phyloP scores from a whole-genome alignment of 2,113 vertebrate genomes.

The Oxygymnocypris stewartii region DNA sequence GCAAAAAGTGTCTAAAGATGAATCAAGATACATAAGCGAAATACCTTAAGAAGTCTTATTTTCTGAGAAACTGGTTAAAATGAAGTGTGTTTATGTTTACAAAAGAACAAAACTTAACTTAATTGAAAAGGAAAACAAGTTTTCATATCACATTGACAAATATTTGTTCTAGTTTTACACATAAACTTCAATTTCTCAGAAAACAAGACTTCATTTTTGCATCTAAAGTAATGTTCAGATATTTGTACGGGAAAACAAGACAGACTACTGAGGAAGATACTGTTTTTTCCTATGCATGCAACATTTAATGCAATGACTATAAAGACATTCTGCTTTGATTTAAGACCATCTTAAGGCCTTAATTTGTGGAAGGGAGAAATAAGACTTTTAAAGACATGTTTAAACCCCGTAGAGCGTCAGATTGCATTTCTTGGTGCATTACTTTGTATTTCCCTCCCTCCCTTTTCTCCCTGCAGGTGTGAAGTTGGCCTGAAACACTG shows the following conservation, averaged over 20 bases:
- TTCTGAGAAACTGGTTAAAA: not conserved
- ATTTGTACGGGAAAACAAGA: not conserved
- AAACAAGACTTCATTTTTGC: not conserved
- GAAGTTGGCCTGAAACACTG: constrained; percentile 93
- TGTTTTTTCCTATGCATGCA: not conserved
- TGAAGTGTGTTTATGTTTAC: not conserved
- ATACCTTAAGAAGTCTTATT: not conserved
- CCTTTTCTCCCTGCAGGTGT: constrained; percentile 75
- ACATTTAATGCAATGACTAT: not conserved
- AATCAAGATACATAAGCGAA: not conserved
- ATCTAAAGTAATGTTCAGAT: not conserved
- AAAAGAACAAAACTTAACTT: too few species aligned
- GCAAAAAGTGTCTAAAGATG: too few species aligned
- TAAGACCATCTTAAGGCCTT: too few species aligned
- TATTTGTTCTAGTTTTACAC: too few species aligned
- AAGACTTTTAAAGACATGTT: too few species aligned
- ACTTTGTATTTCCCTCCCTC: not conserved
- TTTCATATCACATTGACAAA: too few species aligned
- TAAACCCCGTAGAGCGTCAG: not conserved
- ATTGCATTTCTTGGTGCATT: not conserved
- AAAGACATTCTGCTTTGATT: not conserved
- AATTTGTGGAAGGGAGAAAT: too few species aligned
- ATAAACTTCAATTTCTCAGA: too few species aligned
- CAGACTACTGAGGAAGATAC: not conserved
- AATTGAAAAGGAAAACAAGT: too few species aligned